Conservation (phyloP, 2,797 vertebrate species). For the Oryzias dopingdopingensis region DNA sequence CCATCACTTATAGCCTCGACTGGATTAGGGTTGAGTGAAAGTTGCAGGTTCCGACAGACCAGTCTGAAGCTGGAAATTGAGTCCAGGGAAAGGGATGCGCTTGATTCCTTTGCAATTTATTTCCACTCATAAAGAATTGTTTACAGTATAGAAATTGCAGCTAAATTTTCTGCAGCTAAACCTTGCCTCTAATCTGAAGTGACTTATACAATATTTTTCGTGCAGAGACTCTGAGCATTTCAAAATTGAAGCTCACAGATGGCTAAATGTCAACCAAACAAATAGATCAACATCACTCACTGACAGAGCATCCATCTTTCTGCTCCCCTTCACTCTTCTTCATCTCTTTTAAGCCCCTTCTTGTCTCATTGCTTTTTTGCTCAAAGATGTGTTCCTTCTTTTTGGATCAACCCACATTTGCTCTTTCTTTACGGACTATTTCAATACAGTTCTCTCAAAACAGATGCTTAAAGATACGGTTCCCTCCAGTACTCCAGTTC, state of each 20-base stretch:
- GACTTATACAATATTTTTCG: no score
- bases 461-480: conserved; percentile 36
- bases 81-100: conserved; percentile 19
- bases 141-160: not conserved
- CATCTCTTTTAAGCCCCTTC: conserved; percentile 11
- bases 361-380: not conserved
- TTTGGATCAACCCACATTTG: conserved; percentile 29
- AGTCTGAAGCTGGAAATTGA: conserved; percentile 26
- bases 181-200: no score
- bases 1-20: conserved; percentile 51
- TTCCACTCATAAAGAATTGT: conserved; percentile 1
- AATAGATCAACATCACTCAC: conserved; percentile 57
- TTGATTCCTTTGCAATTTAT: conserved; percentile 8
- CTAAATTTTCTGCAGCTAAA: not conserved
- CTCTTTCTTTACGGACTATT: not conserved
- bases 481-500: conserved; percentile 22
- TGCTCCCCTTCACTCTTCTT: conserved; percentile 39
- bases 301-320: conserved; percentile 63
- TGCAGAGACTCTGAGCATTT: no score
- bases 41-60: conserved; percentile 29
- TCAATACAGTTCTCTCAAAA: not conserved
- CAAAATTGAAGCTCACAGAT: conserved; percentile 53
- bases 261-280: conserved; percentile 70
- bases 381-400: conserved; percentile 3
- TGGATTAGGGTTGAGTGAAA: conserved; percentile 59